Evolutionary conservation across 2,888 invertebrate species (phyloP), one percentile per base, ranked within the genome.

Genomic region (Philereme vetulata): DNA sequence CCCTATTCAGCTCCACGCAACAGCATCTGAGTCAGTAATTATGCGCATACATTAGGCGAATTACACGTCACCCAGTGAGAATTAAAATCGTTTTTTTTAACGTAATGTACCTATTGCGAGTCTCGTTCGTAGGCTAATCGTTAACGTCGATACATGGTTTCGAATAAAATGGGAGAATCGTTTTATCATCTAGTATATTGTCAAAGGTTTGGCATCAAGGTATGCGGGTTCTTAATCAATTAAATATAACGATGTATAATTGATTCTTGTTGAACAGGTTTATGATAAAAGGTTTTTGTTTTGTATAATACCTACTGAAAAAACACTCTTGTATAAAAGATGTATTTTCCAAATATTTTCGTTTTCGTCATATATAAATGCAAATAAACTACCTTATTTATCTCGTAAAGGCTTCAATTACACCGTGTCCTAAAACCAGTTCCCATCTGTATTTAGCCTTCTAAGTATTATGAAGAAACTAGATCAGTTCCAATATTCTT

Each of bases 11-110:
- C 62, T 61, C 60, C 63, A 60, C 57, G 64, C 69, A 64, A 62
- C 67, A 67, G 64, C 59, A 66, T 65, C 67, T 64, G 66, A 66
- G 56, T 66, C 66, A 66, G 64, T 76, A 77, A 81, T 76, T 80
- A 82, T 83, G 80, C 78, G 78, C 81, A 84, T 82, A 78, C 49
- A 77, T 80, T 76, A 75, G 65, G 56, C 65, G 60, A 62, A 64
- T 66, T 69, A 72, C 74, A 66, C 71, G 68, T 69, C 70, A 68
- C 66, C 65, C 64, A 57, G 58, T 65, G 62, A 65, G 64, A 64
- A 70, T 68, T 71, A 72, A 66, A 64, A 72, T 65, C 66, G 62
- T 71, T 68, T 66, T 65, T 72, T 72, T 70, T 66, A 59, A 48
- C 48, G 50, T 47, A 60, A 67, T 54, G 8, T 56, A n/a, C n/a